Conservation (phyloP, 2,797 vertebrate species). For the Neomorphus geoffroyi region DNA sequence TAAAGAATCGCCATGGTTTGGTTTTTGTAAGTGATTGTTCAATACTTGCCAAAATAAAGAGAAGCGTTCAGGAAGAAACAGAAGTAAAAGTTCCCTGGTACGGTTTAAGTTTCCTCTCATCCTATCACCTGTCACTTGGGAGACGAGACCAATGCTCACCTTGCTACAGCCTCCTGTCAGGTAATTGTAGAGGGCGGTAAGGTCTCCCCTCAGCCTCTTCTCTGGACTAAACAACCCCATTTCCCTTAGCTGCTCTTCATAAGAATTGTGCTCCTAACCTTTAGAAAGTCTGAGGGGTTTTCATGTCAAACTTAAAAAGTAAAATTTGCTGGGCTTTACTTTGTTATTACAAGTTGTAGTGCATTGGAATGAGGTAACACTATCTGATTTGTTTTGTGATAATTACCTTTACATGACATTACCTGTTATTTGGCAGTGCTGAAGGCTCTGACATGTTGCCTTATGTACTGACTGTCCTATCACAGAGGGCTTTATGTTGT, state of each 20-base stretch:
- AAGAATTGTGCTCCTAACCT: too few species aligned
- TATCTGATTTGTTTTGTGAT: neutral
- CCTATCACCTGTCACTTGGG: too few species aligned
- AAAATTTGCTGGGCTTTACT: neutral
- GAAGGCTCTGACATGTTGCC: neutral
- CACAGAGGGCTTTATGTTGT: neutral
- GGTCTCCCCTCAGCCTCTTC: too few species aligned
- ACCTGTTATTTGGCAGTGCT: neutral
- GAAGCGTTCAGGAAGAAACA: neutral
- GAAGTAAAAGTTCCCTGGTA: neutral
- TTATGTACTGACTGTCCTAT: neutral
- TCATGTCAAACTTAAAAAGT: neutral
- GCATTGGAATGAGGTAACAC: neutral
- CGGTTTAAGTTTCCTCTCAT: too few species aligned
- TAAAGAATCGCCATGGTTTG: neutral
- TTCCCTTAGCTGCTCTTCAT: too few species aligned
- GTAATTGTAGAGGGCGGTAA: too few species aligned
- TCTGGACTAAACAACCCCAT: too few species aligned
- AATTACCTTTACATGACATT: neutral
- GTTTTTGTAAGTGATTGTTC: neutral
- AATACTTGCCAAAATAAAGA: neutral
- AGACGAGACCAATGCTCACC: too few species aligned
- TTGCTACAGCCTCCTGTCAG: too few species aligned
- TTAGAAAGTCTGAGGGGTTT: neutral
- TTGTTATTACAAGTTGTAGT: neutral